Percentiles rank a stretch among this genome's conserved stretches.
Conservation (phyloP, 2,888 invertebrate genomes). For the Noctuana brunneofusca region DNA sequence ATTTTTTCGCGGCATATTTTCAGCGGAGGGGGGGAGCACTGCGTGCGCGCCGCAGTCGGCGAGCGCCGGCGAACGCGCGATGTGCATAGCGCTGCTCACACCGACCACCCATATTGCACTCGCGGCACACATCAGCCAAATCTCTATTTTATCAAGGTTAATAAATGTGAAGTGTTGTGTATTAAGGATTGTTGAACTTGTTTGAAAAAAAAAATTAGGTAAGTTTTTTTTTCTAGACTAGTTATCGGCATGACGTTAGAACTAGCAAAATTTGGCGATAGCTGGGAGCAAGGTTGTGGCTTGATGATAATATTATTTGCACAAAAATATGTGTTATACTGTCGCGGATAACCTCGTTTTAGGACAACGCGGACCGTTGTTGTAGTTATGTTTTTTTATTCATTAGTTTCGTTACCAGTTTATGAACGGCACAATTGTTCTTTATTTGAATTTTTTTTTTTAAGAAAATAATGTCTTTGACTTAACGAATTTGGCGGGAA, state of each 20-base stretch:
- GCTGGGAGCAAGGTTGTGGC: slow-evolving; percentile 79
- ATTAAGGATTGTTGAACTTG: slow-evolving; percentile 38
- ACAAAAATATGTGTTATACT: slow-evolving; percentile 77
- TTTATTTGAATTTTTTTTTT: neutral
- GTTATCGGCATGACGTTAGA: slow-evolving; percentile 69
- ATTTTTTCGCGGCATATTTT: slow-evolving; percentile 72
- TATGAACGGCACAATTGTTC: slow-evolving; percentile 5
- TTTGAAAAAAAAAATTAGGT: slow-evolving; percentile 42
- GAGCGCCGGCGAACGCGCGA: slow-evolving; percentile 71
- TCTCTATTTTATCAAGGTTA: slow-evolving; percentile 41
- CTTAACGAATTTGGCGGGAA: slow-evolving; percentile 10
- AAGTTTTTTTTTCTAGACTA: slow-evolving; percentile 43
- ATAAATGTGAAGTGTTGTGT: slow-evolving; percentile 46
- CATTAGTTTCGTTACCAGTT: slow-evolving; percentile 32
- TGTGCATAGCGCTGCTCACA: slow-evolving; percentile 56
- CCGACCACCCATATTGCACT: slow-evolving; percentile 48
- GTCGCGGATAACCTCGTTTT: slow-evolving; percentile 79
- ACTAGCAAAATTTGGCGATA: slow-evolving; percentile 77
- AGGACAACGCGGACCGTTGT: slow-evolving; percentile 68
- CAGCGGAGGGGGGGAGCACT: slow-evolving; percentile 50
- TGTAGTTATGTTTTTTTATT: slow-evolving; percentile 40
- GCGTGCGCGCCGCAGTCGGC: slow-evolving; percentile 80
- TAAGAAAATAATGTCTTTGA: neutral
- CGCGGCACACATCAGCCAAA: slow-evolving; percentile 46
- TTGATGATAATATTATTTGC: slow-evolving; percentile 80